Evolutionary conservation across 1,140 invertebrate species (phyloP), one percentile per base, ranked within the genome.

Genomic region (Grapholita molesta): DNA sequence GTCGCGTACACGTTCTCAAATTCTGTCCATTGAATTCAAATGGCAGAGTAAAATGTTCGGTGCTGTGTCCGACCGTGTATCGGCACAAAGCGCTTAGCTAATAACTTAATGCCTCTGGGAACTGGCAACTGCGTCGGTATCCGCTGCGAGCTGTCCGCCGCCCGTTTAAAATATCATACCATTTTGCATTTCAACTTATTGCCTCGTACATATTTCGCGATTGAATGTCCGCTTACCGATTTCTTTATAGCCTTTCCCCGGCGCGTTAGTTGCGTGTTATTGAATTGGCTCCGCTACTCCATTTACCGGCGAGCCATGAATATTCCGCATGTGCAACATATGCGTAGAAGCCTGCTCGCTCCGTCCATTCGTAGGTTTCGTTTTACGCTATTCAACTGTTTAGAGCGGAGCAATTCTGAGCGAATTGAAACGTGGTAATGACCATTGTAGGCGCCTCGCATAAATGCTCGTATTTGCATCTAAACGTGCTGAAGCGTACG

Each of bases 31-130:
- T 91, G 87, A 89, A 91, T 88, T 86, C 84, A 91, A 89, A 90
- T 91, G 83, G 86, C 88, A 86, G 86, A 83, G 84, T 85, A 84
- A 88, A 88, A 83, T 81, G 82, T 81, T 80, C 75, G 69, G 71
- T 69, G 75, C 78, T 72, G 70, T 81, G 80, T 81, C 70, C 80
- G 67, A 76, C 70, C 82, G 74, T 77, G 88, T 83, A 86, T 82
- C 77, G 80, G 77, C 73, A 83, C 77, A 72, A 77, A 75, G 77
- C 83, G 80, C 77, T 85, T 82, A 82, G 87, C 83, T 89, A 91
- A 89, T 91, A 91, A 88, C 87, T 86, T 86, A 91, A 89, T 89
- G 83, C 86, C 80, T 82, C 78, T 88, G 86, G 84, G 87, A 89
- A 85, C 77, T 75, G 71, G 74, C 87, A 90, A 78, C 79, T 89